These are phyloP conservation scores for Bembecia ichneumoniformis DNA, from an alignment of 2,888 invertebrate genomes.

Conservation along the genomic window DNA sequence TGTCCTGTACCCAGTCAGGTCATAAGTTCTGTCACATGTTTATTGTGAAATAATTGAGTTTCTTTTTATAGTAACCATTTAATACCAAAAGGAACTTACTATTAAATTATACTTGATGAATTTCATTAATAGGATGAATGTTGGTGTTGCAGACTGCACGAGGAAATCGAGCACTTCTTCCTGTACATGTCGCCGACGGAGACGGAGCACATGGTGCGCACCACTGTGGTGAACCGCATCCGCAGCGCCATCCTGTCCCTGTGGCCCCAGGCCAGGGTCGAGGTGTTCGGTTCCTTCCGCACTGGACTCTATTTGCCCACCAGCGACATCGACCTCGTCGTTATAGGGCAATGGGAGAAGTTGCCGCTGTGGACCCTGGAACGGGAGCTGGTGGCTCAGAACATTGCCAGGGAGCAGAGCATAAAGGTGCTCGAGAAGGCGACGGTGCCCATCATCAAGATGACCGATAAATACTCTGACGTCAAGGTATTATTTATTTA, in stretches of 20 bases:
- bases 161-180: constrained; percentile 98
- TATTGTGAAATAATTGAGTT: too few relatives aligned
- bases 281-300: constrained; percentile 98
- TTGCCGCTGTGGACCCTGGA: constrained; percentile 93
- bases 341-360: constrained; percentile 89
- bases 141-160: constrained; percentile 80
- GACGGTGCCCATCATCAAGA: constrained; percentile 98
- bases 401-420: constrained; percentile 89
- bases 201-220: constrained; percentile 91
- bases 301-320: constrained; percentile 98
- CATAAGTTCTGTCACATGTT: too few relatives aligned
- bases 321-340: constrained; percentile 81
- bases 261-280: constrained; percentile 95
- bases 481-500: too few relatives aligned
- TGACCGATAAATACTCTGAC: constrained; percentile 86
- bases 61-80: too few relatives aligned
- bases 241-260: constrained; percentile 87
- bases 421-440: constrained; percentile 98
- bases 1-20: too few relatives aligned
- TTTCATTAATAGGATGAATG: too few relatives aligned
- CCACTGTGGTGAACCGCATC: constrained; percentile 91
- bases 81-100: too few relatives aligned
- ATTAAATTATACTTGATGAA: too few relatives aligned
- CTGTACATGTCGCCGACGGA: constrained; percentile 93
- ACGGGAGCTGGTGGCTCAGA: constrained; percentile 89